phyloP scores from a whole-genome alignment of 2,113 vertebrate species.

The Grammomys surdaster region DNA sequence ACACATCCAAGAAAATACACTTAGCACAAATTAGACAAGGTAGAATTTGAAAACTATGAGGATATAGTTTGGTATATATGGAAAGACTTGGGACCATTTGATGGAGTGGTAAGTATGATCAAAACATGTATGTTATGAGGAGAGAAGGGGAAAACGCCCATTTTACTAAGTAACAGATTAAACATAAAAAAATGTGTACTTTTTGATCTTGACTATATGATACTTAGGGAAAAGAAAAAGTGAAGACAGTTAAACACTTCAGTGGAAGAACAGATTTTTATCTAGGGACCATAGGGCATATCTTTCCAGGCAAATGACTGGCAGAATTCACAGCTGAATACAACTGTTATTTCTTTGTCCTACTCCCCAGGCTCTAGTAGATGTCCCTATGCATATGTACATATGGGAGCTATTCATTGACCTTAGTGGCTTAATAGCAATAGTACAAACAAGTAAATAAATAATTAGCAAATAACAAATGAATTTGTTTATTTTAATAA shows the following conservation, averaged over 20 bases:
- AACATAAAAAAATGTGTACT: neutral
- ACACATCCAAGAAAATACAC: neutral
- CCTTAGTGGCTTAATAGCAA: neutral
- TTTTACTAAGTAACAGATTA: neutral
- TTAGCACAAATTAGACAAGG: neutral
- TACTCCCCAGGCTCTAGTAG: no score
- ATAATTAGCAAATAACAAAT: neutral
- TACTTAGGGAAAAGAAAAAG: neutral
- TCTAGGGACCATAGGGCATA: neutral
- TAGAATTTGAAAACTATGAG: neutral
- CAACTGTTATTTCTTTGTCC: neutral
- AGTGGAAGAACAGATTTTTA: neutral
- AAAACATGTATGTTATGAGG: rapidly evolving
- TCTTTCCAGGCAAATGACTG: neutral
- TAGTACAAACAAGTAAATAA: neutral
- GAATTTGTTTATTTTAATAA: no score
- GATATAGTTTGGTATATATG: neutral
- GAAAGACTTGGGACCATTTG: neutral
- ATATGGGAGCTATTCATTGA: neutral
- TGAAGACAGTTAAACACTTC: neutral
- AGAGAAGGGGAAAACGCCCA: neutral
- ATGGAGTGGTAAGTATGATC: neutral
- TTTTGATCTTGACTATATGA: neutral
- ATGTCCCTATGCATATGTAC: neutral
- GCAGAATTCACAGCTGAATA: neutral